A percentile compares a stretch with the other conserved stretches of the same genome.
Evolutionary conservation across 2,888 invertebrate species (phyloP).

Genomic region (Nipponacmea schrenckii): DNA sequence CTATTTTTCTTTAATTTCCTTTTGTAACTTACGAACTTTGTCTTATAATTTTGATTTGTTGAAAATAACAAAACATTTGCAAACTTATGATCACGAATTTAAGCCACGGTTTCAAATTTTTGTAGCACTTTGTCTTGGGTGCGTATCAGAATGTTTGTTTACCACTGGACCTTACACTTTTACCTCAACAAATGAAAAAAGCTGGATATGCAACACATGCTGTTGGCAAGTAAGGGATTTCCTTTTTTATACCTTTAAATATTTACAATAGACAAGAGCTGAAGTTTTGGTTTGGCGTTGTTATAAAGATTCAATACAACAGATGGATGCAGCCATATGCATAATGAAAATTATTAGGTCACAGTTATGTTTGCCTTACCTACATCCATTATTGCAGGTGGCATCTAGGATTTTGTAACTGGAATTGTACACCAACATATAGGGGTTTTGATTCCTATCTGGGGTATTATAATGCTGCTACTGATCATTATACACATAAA

Average conservation of each 20-base stretch:
- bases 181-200: constrained; percentile 36
- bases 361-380: too few species aligned
- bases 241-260: too few species aligned
- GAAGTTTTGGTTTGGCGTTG: too few species aligned
- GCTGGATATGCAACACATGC: constrained; percentile 42
- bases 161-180: constrained; percentile 33
- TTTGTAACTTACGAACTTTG: too few species aligned
- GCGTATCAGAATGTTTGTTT: constrained; percentile 31
- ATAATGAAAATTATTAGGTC: too few species aligned
- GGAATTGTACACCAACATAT: constrained; percentile 63
- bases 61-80: too few species aligned
- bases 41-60: too few species aligned
- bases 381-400: constrained; percentile 58
- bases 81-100: neutral
- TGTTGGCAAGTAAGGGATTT: constrained; percentile 34
- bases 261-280: too few species aligned
- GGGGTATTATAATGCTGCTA: constrained; percentile 65
- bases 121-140: constrained; percentile 37
- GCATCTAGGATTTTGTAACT: constrained; percentile 68
- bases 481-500: constrained; percentile 54
- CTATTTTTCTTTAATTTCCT: too few species aligned
- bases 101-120: neutral
- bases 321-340: too few species aligned
- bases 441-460: constrained; percentile 68
- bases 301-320: too few species aligned